phyloP scores from a whole-genome alignment of 2,113 vertebrate genomes.

The Ptilonorhynchus violaceus region DNA sequence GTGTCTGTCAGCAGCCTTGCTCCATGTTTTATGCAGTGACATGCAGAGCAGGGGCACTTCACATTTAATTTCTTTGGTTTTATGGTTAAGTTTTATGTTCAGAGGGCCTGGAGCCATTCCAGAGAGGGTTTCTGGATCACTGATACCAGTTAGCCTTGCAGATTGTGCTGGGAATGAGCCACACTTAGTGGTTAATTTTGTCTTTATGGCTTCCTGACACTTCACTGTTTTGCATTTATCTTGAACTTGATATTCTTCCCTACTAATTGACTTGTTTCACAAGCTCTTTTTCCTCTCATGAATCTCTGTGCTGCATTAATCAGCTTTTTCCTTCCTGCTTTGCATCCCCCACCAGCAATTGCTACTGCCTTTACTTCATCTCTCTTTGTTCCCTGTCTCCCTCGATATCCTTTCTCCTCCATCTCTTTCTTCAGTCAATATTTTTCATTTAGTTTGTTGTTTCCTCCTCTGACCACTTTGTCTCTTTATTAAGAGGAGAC shows the following conservation, averaged over 20 bases:
- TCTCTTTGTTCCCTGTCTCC: background rate
- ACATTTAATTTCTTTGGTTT: background rate
- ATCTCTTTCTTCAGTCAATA: background rate
- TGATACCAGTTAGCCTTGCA: background rate
- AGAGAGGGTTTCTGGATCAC: background rate
- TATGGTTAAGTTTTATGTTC: background rate
- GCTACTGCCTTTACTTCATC: background rate
- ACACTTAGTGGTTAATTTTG: background rate
- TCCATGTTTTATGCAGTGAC: background rate
- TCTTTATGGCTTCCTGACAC: background rate
- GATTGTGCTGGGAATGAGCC: background rate
- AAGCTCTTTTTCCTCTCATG: background rate
- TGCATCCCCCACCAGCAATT: background rate
- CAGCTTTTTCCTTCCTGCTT: background rate
- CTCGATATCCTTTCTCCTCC: conserved; percentile 2
- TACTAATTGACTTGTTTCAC: background rate
- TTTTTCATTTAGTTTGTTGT: conserved; percentile 15
- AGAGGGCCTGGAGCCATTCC: background rate
- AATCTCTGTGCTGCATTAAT: background rate
- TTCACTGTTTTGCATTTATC: background rate
- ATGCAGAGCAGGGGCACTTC: background rate
- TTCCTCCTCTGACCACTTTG: background rate
- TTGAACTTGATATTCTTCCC: background rate
- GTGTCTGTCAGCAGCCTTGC: background rate
- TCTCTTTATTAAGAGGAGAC: background rate